Conservation (phyloP, 2,113 vertebrate species). For the Podarcis muralis region DNA sequence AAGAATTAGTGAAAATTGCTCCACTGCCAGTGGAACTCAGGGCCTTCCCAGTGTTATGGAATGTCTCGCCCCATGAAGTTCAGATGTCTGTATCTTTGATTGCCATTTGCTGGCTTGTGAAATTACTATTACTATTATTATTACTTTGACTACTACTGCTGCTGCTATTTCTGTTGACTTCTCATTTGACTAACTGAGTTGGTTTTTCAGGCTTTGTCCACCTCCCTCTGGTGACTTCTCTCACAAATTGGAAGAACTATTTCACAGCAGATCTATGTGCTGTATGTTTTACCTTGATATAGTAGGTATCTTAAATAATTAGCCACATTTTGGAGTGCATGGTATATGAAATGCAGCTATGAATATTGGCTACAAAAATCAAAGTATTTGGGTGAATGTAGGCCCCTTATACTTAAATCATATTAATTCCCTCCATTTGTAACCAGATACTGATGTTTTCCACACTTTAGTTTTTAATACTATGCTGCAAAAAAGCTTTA, state of each 20-base stretch:
- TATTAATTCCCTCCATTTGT: not conserved
- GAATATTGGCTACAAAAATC: not conserved
- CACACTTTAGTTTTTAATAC: not conserved
- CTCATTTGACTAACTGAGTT: not conserved
- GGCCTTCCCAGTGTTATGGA: not conserved
- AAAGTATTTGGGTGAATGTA: not conserved
- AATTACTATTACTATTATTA: not conserved
- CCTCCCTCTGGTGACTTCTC: not conserved
- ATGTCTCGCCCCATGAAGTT: not conserved
- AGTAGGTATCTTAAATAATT: not conserved
- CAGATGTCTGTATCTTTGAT: not conserved
- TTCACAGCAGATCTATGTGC: not conserved
- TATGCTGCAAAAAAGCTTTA: not conserved
- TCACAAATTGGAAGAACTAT: not conserved
- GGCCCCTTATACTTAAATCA: not conserved
- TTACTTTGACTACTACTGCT: no score
- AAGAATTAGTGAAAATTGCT: no score
- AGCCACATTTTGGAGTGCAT: not conserved
- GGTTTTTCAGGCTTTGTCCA: not conserved
- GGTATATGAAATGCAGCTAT: not conserved
- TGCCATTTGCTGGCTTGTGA: not conserved
- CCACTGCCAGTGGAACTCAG: no score
- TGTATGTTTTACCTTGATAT: not conserved
- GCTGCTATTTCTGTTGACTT: not conserved
- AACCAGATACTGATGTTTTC: not conserved